phyloP scores from a whole-genome alignment of 2,888 invertebrate genomes.

The Ormyrus pomaceus region DNA sequence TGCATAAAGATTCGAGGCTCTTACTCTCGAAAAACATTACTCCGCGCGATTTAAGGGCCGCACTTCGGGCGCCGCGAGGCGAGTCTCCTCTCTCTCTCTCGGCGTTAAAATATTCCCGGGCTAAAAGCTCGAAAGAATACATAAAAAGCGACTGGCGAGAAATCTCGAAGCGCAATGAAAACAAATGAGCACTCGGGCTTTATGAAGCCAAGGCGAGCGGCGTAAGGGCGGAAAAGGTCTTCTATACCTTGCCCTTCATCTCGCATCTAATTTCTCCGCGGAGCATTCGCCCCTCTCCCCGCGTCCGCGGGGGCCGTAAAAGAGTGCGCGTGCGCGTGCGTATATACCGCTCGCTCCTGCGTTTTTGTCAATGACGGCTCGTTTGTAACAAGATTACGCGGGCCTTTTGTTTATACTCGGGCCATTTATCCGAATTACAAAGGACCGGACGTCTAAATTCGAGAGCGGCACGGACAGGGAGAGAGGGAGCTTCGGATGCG shows the following conservation, averaged over 20 bases:
- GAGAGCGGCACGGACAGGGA: neutral
- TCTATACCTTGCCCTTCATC: neutral
- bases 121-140: too few species aligned
- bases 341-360: neutral
- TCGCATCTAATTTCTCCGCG: too few species aligned
- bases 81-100: too few species aligned
- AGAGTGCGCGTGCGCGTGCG: neutral
- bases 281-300: too few species aligned
- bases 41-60: too few species aligned
- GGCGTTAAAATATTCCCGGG: too few species aligned
- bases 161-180: too few species aligned
- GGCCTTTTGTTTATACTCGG: conserved; percentile 26
- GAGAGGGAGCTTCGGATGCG: neutral
- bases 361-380: conserved; percentile 18
- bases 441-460: conserved; percentile 39
- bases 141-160: too few species aligned
- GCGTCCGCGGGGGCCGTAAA: conserved; percentile 11
- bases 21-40: too few species aligned
- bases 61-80: too few species aligned
- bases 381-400: conserved; percentile 31
- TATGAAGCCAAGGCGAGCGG: neutral
- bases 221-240: neutral
- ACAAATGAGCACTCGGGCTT: too few species aligned
- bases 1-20: too few species aligned
- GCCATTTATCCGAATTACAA: conserved; percentile 46